These are phyloP conservation scores for Arenicola marina DNA, from an alignment of 2,888 invertebrate species.

Conservation along the genomic window DNA sequence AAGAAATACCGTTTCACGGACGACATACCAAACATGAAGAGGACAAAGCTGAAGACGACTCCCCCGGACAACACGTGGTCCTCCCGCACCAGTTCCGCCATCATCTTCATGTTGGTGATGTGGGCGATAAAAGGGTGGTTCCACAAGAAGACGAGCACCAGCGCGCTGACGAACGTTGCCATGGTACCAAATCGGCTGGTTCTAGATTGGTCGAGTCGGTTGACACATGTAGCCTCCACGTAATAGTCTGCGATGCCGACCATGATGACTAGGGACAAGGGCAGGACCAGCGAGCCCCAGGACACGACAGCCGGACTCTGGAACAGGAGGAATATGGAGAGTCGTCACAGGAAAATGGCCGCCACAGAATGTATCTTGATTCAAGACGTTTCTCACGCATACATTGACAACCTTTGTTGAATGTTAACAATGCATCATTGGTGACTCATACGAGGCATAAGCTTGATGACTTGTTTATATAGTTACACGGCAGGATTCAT, in stretches of 20 bases:
- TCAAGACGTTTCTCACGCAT: not conserved
- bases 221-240: conserved; percentile 59
- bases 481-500: too few relatives aligned
- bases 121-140: conserved; percentile 54
- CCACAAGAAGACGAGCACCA: conserved; percentile 56
- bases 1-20: not conserved
- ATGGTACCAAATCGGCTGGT: conserved; percentile 59
- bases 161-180: conserved; percentile 59
- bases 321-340: too few relatives aligned
- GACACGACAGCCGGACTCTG: conserved; percentile 41
- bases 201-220: conserved; percentile 51
- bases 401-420: too few relatives aligned
- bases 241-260: conserved; percentile 65
- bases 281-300: conserved; percentile 51
- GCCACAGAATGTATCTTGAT: not conserved
- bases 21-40: conserved; percentile 62
- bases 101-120: conserved; percentile 46
- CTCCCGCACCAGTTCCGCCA: conserved; percentile 50
- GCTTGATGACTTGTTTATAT: too few relatives aligned
- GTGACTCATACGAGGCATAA: too few relatives aligned
- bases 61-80: conserved; percentile 63
- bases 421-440: too few relatives aligned
- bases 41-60: conserved; percentile 62
- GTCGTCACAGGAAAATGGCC: too few relatives aligned
- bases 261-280: conserved; percentile 58